These are phyloP conservation scores for Rhinophrynus dorsalis DNA, from an alignment of 2,797 vertebrate genomes.

Conservation along the genomic window DNA sequence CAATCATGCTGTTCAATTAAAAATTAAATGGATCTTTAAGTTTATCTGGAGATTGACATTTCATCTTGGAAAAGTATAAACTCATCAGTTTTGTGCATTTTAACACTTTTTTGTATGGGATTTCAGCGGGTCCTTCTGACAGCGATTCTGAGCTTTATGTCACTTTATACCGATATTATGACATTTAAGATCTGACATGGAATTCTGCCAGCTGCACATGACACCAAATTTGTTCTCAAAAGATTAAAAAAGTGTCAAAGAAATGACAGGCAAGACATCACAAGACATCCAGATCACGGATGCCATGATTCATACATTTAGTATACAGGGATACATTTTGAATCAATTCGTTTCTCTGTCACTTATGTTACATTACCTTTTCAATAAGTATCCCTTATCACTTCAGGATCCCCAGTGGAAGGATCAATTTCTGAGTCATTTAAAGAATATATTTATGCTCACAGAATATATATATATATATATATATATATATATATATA, in stretches of 20 bases:
- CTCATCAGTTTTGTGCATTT: background rate
- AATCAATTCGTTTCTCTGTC: too few relatives aligned
- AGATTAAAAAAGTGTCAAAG: slow-evolving; percentile 8
- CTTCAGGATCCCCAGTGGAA: too few relatives aligned
- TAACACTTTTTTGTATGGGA: background rate
- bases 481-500: too few relatives aligned
- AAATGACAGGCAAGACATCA: background rate
- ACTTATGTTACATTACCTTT: too few relatives aligned
- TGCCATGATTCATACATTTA: slow-evolving; percentile 2
- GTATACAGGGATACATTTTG: too few relatives aligned
- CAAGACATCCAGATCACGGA: background rate
- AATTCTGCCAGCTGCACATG: slow-evolving; percentile 7
- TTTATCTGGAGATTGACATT: background rate
- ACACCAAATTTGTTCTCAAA: slow-evolving; percentile 25
- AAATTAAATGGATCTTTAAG: background rate
- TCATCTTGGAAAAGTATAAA: slow-evolving; percentile 6
- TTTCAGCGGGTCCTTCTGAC: background rate
- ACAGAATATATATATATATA: too few relatives aligned
- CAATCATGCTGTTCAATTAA: background rate
- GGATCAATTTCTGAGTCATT: too few relatives aligned
- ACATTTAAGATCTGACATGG: slow-evolving; percentile 3
- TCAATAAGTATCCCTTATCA: too few relatives aligned
- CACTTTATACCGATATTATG: slow-evolving; percentile 4
- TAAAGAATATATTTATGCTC: too few relatives aligned
- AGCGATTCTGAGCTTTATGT: background rate